Conservation (phyloP, 2,888 invertebrate species). For the Diadegma fenestrale region DNA sequence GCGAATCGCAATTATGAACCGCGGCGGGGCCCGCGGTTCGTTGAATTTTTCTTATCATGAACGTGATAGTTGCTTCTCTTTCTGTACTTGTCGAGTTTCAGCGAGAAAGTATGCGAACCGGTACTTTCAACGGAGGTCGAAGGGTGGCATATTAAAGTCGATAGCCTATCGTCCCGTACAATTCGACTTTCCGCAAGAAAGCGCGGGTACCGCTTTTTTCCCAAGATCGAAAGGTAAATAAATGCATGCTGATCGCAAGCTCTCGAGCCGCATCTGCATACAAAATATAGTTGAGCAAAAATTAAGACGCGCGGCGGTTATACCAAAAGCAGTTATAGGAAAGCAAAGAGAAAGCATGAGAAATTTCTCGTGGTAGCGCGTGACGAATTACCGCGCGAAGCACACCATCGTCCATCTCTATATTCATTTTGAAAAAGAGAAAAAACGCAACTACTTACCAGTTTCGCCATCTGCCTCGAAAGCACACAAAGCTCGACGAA, state of each 20-base stretch:
- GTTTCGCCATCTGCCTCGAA: constrained; percentile 24
- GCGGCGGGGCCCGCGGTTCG: too few species aligned
- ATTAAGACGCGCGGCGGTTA: too few species aligned
- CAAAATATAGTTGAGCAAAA: too few species aligned
- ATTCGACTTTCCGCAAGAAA: constrained; percentile 84
- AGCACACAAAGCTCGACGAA: neutral
- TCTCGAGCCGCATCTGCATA: constrained; percentile 41
- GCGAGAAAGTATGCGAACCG: constrained; percentile 83
- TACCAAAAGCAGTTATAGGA: too few species aligned
- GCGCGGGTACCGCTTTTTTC: constrained; percentile 83
- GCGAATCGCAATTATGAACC: too few species aligned
- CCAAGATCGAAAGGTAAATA: constrained; percentile 83
- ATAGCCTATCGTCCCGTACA: constrained; percentile 83
- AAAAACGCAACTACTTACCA: constrained; percentile 5
- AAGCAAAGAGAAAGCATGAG: too few species aligned
- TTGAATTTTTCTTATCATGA: constrained; percentile 36
- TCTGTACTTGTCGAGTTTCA: constrained; percentile 79
- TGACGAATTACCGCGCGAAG: constrained; percentile 31
- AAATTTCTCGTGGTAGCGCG: too few species aligned
- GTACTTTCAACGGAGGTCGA: constrained; percentile 83
- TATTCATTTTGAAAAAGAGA: too few species aligned
- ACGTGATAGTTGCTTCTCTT: constrained; percentile 63
- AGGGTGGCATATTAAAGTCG: constrained; percentile 83
- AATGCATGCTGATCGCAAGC: constrained; percentile 40
- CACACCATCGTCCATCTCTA: too few species aligned